Percentiles rank a stretch among this genome's conserved stretches.
These are phyloP conservation scores for Malacoraja senta DNA, from an alignment of 2,797 vertebrate genomes.

Conservation along the genomic window DNA sequence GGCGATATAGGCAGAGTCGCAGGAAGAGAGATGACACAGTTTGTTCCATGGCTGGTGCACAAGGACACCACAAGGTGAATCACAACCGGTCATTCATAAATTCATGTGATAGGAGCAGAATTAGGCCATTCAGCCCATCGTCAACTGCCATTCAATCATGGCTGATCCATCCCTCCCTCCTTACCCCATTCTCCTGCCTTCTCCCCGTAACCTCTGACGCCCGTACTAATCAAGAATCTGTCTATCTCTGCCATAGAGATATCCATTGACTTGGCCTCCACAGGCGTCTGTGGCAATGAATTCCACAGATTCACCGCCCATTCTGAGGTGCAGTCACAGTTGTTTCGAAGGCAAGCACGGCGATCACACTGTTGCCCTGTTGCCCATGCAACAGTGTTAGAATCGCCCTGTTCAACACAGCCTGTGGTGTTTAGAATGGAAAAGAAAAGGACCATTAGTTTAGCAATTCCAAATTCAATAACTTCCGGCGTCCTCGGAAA, in stretches of 20 bases:
- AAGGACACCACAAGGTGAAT: background rate
- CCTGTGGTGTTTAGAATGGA: background rate
- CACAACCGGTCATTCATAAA: background rate
- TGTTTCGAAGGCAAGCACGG: background rate
- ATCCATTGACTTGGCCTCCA: no score
- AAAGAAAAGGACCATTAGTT: background rate
- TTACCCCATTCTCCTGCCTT: no score
- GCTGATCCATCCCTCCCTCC: no score
- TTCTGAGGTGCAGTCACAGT: background rate
- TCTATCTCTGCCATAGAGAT: no score
- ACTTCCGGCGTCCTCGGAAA: background rate
- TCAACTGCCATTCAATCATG: no score
- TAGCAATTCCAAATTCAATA: constrained; percentile 20
- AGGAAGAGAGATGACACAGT: background rate
- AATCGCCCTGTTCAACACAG: background rate
- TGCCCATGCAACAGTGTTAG: background rate
- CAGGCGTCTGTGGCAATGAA: no score
- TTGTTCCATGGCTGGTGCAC: background rate
- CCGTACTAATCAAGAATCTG: no score
- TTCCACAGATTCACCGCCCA: no score
- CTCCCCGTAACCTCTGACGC: no score
- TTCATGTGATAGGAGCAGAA: no score
- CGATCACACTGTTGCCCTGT: no score
- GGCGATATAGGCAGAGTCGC: background rate
- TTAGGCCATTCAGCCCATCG: no score